Evolutionary conservation across 2,113 vertebrate species (phyloP).

Genomic region (Barnardius zonarius): DNA sequence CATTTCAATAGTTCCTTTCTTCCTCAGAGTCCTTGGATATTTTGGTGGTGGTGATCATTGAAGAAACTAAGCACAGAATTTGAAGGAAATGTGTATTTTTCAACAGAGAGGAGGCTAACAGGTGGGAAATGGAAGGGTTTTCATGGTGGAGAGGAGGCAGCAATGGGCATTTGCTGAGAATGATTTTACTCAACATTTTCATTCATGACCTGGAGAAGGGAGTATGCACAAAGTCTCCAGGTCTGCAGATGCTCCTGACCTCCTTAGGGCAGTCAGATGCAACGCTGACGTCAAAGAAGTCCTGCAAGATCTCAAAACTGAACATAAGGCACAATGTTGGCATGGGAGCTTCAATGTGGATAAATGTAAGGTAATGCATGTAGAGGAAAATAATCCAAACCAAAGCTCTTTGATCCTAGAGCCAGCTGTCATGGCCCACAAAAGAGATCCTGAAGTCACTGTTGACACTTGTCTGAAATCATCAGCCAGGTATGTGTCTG

Average conservation of each 20-base stretch:
- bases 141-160: neutral
- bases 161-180: neutral
- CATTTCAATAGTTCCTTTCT: neutral
- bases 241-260: neutral
- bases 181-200: neutral
- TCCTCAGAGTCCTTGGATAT: neutral
- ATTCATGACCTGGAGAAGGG: neutral
- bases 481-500: neutral
- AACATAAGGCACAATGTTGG: neutral
- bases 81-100: neutral
- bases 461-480: neutral
- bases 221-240: neutral
- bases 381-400: neutral
- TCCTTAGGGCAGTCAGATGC: neutral
- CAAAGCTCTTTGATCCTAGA: neutral
- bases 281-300: neutral
- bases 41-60: neutral
- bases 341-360: neutral
- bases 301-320: neutral
- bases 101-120: neutral
- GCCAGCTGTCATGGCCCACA: neutral
- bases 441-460: neutral
- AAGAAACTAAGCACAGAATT: neutral
- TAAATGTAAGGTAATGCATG: rapidly evolving
- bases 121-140: neutral